Base-by-base conservation (phyloP, 37 sponge, comb jelly and placozoan genomes). In the Spongilla lacustris region DNA sequence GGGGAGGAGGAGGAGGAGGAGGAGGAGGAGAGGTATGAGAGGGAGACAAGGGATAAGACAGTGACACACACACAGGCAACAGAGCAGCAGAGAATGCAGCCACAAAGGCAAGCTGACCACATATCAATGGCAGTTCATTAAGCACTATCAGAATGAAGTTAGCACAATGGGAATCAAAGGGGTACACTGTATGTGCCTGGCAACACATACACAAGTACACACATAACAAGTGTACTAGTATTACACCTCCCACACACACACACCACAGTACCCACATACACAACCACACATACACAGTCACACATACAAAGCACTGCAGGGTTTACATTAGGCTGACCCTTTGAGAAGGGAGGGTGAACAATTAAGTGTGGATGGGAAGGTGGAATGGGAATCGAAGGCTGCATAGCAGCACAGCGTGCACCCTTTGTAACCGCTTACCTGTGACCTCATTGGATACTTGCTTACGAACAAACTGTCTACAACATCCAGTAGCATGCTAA, bases 401-500 rank as follows among this genome's bases (percentile, higher is more conserved):
- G 71, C n/a, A n/a, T n/a, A n/a, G n/a, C n/a, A n/a, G n/a, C n/a
- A n/a, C n/a, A n/a, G 10, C 33, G 10, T 3, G 21, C 27, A 74
- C 29, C 48, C 31, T 12, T 72, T 5, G 26, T n/a, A 50, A 14
- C 27, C 30, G 14, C 81, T 50, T 41, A 95, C 96, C 89, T 95
- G 96, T n/a, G 80, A 81, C 68, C 96, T 83, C 96, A 95, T 95
- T 41, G 96, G 96, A 73, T 81, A 95, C 25, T 90, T 89, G 83
- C 81, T 92, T 50, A 92, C 89, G 75, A 95, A 95, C 75, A 95
- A 83, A n/a, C 91, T 90, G 80, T 95, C 96, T 23, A 89, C 93
- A 38, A 95, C 25, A 71, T 95, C 96, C 79, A 95, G n/a, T 25
- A 95, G 88, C 33, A 78, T 77, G 35, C 49, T 83, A 9, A 94